Base-by-base conservation (phyloP, 2,113 vertebrate species). In the Dendropsophus ebraccatus region DNA sequence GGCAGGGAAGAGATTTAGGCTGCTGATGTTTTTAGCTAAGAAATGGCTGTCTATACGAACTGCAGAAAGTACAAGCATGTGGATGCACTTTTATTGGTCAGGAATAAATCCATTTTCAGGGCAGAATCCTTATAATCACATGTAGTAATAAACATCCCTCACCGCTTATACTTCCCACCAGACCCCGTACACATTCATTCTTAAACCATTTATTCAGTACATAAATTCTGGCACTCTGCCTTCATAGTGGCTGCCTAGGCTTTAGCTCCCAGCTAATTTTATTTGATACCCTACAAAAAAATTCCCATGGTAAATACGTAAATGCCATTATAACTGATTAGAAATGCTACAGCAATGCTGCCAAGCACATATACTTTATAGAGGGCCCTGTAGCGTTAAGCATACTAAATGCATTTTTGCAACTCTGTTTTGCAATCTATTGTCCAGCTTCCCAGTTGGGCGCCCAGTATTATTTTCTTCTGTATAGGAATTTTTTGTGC, bases 261-360 rank as follows among this genome's bases (percentile, higher is more conserved):
- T 37, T 79, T 35, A 54, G 50, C 75, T 78, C 19, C 30, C 19
- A 79, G 49, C 10, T 56, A 28, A 19, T 21, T 80, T 58, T 56
- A 79, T 60, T n/a, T 79, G 52, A 35, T 78, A 78, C 28, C 19
- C 52, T 58, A 4, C 30, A 28, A 79, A 58, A 54, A 60, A 25
- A 41, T 79, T 79, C 77, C 77, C 77, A 79, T 35, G 54, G 56
- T 45, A 17, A 45, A 60, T 62, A 62, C 58, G 62, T 80, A 16
- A 37, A 45, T 25, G n/a, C 54, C 77, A 62, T 80, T 25, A 80
- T 41, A 80, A 80, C 54, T 41, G 77, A 80, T 80, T 80, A 13
- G 21, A 62, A 45, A 80, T 80, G 77, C 56, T 80, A 17, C 47
- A 76, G 47, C 7, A 73, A 60, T 12, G 5, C 72, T 49, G 72